Percentiles rank a stretch among this genome's conserved stretches.
phyloP scores from a whole-genome alignment of 1,140 invertebrate species.

The Papilio machaon region DNA sequence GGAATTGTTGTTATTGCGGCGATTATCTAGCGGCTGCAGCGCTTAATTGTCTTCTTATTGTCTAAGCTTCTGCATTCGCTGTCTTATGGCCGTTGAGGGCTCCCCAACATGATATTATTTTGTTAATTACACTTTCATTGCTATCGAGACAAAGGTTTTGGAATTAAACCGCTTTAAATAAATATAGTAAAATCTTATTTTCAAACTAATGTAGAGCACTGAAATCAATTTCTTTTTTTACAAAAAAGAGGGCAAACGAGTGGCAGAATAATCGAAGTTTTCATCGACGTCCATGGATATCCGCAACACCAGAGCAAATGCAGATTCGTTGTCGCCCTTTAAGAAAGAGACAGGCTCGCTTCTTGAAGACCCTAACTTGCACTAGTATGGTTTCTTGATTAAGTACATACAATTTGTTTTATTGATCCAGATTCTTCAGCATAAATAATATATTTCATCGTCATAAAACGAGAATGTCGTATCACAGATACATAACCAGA shows the following conservation, averaged over 20 bases:
- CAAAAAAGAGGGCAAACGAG: too few species aligned
- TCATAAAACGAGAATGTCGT: not conserved
- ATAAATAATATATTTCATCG: not conserved
- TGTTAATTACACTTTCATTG: slow-evolving; percentile 72
- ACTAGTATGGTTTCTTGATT: too few species aligned
- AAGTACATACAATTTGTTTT: slow-evolving; percentile 8
- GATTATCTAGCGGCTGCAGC: slow-evolving; percentile 66
- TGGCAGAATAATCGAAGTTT: too few species aligned
- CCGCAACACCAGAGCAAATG: too few species aligned
- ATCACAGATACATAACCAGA: not conserved
- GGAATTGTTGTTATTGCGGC: slow-evolving; percentile 68
- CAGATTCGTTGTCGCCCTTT: too few species aligned
- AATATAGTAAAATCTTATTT: slow-evolving; percentile 18
- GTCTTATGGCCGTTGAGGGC: slow-evolving; percentile 56
- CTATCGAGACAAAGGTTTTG: slow-evolving; percentile 40
- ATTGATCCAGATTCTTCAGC: not conserved
- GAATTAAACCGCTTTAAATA: slow-evolving; percentile 2
- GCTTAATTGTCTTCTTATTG: slow-evolving; percentile 65
- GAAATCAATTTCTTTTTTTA: too few species aligned
- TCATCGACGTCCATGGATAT: too few species aligned
- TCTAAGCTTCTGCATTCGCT: slow-evolving; percentile 50
- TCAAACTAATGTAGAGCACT: too few species aligned
- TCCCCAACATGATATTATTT: slow-evolving; percentile 66
- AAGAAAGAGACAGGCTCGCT: too few species aligned
- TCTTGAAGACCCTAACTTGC: too few species aligned